Conservation (phyloP, 2,888 invertebrate genomes). For the Caenorhabditis sp. region DNA sequence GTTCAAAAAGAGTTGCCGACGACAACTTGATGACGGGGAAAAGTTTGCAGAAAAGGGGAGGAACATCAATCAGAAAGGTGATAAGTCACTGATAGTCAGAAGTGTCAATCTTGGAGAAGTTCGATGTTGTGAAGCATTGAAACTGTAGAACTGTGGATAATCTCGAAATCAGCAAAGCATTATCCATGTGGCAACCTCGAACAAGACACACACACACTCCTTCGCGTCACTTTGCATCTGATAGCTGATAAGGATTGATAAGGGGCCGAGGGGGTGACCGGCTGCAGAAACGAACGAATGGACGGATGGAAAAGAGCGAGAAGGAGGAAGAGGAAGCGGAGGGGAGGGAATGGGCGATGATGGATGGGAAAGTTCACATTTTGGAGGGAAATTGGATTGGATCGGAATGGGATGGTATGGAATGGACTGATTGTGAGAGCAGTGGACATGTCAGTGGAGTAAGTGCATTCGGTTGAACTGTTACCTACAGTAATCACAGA, state of each 20-base stretch:
- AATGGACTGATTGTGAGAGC: no score
- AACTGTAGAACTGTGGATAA: no score
- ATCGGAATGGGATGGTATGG: background rate
- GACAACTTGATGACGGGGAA: background rate
- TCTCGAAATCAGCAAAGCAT: no score
- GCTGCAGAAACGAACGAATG: constrained; percentile 31
- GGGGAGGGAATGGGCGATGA: background rate
- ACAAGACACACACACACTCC: constrained; percentile 52
- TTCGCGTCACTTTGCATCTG: constrained; percentile 47
- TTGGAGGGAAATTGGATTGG: background rate
- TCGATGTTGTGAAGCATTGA: no score
- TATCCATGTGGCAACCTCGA: constrained; percentile 33
- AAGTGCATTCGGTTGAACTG: no score
- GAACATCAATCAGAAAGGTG: no score
- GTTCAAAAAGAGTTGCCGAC: background rate
- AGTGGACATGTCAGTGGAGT: no score
- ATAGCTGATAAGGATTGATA: constrained; percentile 23
- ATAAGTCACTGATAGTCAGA: no score
- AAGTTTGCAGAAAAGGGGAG: no score
- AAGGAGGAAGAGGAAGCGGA: background rate
- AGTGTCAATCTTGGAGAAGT: no score
- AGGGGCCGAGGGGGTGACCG: constrained; percentile 36
- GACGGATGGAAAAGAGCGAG: constrained; percentile 9
- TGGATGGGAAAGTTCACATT: constrained; percentile 6
- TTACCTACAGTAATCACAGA: no score